phyloP scores from a whole-genome alignment of 2,113 vertebrate genomes.

The Ornithorhynchus anatinus region DNA sequence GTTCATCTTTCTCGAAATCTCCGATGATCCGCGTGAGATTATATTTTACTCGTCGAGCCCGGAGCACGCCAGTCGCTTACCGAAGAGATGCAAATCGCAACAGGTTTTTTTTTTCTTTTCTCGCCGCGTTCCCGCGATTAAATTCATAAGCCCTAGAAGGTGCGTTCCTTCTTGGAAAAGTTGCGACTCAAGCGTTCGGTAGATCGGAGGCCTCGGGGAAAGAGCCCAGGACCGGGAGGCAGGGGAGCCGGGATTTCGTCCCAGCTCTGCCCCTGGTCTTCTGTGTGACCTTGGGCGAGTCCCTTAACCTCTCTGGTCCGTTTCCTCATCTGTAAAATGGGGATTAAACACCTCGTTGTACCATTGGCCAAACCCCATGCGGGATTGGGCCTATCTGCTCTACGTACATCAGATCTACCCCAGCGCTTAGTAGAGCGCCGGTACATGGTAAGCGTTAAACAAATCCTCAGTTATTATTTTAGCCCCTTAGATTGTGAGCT shows the following conservation, averaged over 20 bases:
- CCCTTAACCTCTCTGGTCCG: rapidly evolving
- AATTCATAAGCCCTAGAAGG: not conserved
- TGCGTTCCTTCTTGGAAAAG: constrained; percentile 20
- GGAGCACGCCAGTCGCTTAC: constrained; percentile 13
- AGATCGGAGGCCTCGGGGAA: no score
- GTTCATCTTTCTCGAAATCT: constrained; percentile 32
- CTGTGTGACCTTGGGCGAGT: not conserved
- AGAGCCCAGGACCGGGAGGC: not conserved
- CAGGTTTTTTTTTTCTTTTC: not conserved
- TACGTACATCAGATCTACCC: no score
- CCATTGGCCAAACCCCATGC: no score
- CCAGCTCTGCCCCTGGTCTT: not conserved
- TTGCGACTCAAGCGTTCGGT: no score
- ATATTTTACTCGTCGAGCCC: not conserved
- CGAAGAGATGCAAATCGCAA: constrained; percentile 42
- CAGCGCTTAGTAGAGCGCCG: no score
- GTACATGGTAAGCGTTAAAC: no score
- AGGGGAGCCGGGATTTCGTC: not conserved
- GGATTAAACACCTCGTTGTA: constrained; percentile 37
- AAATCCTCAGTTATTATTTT: no score
- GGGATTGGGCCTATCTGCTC: no score
- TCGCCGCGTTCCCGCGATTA: constrained; percentile 23
- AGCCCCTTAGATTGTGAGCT: no score
- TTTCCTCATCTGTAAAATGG: not conserved
- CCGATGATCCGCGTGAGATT: constrained; percentile 38